Conservation (phyloP, 2,797 vertebrate species). For the Hephaestus fuliginosus region DNA sequence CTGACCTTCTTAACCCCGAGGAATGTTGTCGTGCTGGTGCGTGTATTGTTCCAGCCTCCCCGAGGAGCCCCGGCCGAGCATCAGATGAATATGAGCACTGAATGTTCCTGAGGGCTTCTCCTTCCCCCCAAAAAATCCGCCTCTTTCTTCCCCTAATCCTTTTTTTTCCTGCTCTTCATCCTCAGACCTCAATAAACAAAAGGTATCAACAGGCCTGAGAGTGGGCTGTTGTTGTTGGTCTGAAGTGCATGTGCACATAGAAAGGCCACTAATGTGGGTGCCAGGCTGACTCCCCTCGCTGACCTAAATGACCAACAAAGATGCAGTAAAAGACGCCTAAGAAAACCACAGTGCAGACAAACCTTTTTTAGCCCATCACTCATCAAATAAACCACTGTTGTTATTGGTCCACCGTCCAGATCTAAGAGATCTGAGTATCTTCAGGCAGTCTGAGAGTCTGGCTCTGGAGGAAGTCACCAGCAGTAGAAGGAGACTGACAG, state of each 20-base stretch:
- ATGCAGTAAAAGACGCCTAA: slow-evolving; percentile 36
- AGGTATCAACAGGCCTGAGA: slow-evolving; percentile 68
- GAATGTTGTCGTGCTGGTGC: slow-evolving; percentile 84
- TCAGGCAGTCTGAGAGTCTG: slow-evolving; percentile 60
- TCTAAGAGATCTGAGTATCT: slow-evolving; percentile 60
- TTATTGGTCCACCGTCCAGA: slow-evolving; percentile 45
- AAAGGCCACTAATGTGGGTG: slow-evolving; percentile 27
- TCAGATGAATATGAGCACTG: slow-evolving; percentile 74
- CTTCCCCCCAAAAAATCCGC: slow-evolving; percentile 27
- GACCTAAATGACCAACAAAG: slow-evolving; percentile 44
- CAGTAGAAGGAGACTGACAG: slow-evolving; percentile 62
- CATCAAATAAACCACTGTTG: slow-evolving; percentile 52
- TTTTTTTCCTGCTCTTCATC: slow-evolving; percentile 65
- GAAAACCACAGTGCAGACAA: slow-evolving; percentile 14
- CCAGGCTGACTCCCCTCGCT: slow-evolving; percentile 22
- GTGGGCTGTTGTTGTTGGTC: slow-evolving; percentile 41
- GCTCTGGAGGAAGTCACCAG: slow-evolving; percentile 67
- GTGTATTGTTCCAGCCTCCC: slow-evolving; percentile 80
- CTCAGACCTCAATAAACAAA: slow-evolving; percentile 72
- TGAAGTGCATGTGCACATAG: slow-evolving; percentile 51
- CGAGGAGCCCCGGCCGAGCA: slow-evolving; percentile 67
- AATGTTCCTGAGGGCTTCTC: slow-evolving; percentile 67
- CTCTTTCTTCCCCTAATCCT: slow-evolving; percentile 70
- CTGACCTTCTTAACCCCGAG: slow-evolving; percentile 81
- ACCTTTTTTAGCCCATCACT: slow-evolving; percentile 1